phyloP scores from a whole-genome alignment of 2,113 vertebrate species.

The Pantherophis guttatus region DNA sequence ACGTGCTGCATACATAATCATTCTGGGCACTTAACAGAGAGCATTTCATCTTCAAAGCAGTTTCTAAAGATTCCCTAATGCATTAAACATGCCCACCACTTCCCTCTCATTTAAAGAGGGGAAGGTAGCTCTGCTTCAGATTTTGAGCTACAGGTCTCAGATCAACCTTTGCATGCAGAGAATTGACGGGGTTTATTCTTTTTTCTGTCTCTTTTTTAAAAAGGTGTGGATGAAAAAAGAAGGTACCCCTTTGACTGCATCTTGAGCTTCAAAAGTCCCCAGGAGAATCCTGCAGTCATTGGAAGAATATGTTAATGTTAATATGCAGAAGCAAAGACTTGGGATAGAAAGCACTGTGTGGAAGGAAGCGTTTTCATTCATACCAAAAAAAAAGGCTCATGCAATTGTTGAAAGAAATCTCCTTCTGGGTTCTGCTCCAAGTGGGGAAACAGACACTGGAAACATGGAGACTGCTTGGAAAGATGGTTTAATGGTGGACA shows the following conservation, averaged over 20 bases:
- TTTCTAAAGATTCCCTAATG: not conserved
- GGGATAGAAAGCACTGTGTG: not conserved
- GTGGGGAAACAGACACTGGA: no score
- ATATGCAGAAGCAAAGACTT: not conserved
- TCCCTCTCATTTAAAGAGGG: not conserved
- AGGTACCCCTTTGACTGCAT: not conserved
- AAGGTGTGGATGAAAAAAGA: not conserved
- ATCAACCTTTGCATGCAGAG: not conserved
- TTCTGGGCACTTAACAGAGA: not conserved
- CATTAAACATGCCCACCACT: conserved; percentile 4
- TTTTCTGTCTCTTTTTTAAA: not conserved
- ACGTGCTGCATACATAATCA: conserved; percentile 13
- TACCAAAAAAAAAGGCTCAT: not conserved
- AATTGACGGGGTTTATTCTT: not conserved
- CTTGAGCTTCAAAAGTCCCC: not conserved
- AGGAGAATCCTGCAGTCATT: not conserved
- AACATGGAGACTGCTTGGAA: no score
- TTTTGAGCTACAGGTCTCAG: not conserved
- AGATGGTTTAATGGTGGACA: no score
- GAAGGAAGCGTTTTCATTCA: not conserved
- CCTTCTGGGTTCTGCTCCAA: no score
- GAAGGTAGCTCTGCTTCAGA: not conserved
- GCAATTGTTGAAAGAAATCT: no score
- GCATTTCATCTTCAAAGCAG: conserved; percentile 6
- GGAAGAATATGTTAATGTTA: not conserved